Percentiles rank a stretch among this genome's conserved stretches.
These are phyloP conservation scores for Cheilosia scutellata DNA, from an alignment of 2,888 invertebrate species.

Conservation along the genomic window DNA sequence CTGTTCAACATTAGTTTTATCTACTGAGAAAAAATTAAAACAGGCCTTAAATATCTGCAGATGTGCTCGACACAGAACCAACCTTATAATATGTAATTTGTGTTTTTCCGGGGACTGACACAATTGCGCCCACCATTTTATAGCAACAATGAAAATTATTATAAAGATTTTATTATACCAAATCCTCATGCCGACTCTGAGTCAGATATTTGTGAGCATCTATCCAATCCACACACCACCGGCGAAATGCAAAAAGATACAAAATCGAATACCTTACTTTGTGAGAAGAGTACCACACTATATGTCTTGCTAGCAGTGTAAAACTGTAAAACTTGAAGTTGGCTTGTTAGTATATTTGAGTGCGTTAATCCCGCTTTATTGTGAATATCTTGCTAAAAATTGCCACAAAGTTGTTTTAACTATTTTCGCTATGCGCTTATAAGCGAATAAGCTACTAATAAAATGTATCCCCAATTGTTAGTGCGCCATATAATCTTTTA, in stretches of 20 bases:
- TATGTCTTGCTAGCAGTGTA: background rate
- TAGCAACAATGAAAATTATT: no score
- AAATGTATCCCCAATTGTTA: background rate
- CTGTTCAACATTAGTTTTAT: no score
- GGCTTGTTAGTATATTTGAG: conserved; percentile 16
- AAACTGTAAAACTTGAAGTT: conserved; percentile 24
- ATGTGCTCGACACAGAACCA: no score
- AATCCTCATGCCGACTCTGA: conserved; percentile 23
- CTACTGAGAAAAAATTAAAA: no score
- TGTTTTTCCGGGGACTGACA: no score
- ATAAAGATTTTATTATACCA: background rate
- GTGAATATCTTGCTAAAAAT: background rate
- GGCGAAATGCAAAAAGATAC: background rate
- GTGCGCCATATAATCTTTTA: background rate
- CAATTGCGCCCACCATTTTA: no score
- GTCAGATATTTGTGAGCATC: background rate
- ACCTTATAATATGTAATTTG: no score
- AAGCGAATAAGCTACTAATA: background rate
- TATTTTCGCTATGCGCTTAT: background rate
- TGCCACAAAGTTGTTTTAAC: background rate
- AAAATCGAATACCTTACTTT: background rate
- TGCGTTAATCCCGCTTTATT: conserved; percentile 29
- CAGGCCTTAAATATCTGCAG: no score
- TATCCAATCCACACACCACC: background rate
- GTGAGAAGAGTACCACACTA: background rate